Conservation (phyloP, 2,797 vertebrate species). For the Falco berigora region DNA sequence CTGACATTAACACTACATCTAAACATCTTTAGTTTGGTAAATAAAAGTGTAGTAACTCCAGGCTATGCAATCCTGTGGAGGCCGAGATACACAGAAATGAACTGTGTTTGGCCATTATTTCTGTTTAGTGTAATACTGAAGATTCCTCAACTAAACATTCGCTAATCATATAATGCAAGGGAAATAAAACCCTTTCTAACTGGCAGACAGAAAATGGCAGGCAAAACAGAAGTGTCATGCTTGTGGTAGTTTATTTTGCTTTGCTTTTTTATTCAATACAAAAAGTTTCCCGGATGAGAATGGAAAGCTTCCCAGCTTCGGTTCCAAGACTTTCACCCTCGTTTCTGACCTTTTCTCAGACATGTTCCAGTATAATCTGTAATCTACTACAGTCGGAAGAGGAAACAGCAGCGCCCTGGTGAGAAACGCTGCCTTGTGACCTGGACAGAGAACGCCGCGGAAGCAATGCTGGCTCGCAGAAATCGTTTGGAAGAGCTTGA, state of each 20-base stretch:
- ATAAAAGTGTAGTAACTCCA: conserved; percentile 16
- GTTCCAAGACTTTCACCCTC: conserved; percentile 71
- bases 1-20: conserved; percentile 51
- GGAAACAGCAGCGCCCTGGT: conserved; percentile 77
- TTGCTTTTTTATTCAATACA: neutral
- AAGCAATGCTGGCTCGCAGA: conserved; percentile 66
- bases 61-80: conserved; percentile 39
- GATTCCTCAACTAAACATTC: conserved; percentile 41
- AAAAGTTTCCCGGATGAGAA: conserved; percentile 64
- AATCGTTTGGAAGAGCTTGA: conserved; percentile 33
- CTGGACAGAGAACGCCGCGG: conserved; percentile 44
- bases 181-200: conserved; percentile 48
- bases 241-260: conserved; percentile 39
- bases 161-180: conserved; percentile 30
- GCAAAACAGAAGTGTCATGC: conserved; percentile 28
- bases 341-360: conserved; percentile 74
- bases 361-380: conserved; percentile 74
- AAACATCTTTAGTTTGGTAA: conserved; percentile 52
- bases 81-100: neutral
- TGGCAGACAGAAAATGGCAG: conserved; percentile 15
- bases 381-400: conserved; percentile 76
- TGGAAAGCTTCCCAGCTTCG: conserved; percentile 71
- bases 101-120: neutral
- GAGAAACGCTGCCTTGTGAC: conserved; percentile 76
- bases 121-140: conserved; percentile 31